phyloP scores from a whole-genome alignment of 2,797 vertebrate species.

The Diceros bicornis region DNA sequence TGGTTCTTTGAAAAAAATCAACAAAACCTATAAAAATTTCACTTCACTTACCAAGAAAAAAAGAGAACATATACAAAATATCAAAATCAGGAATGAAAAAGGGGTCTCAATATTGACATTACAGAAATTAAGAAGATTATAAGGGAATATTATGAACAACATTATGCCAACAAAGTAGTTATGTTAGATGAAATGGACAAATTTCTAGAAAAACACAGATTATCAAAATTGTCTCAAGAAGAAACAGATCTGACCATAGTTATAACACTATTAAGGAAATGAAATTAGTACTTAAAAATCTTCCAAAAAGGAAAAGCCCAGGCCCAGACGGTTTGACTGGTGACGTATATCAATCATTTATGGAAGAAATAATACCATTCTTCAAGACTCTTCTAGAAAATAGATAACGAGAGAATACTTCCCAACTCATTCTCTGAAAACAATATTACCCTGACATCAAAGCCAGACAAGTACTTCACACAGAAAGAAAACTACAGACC shows the following conservation, averaged over 20 bases:
- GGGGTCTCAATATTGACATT: not conserved
- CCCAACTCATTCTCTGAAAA: not conserved
- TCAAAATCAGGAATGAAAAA: not conserved
- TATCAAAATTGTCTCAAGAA: not conserved
- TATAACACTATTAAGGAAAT: not conserved
- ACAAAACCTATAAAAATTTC: not conserved
- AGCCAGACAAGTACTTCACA: not conserved
- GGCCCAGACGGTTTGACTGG: not conserved
- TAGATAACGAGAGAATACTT: not conserved
- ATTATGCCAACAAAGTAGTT: no score
- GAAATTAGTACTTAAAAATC: not conserved
- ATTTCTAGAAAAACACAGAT: not conserved
- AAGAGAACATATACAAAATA: not conserved
- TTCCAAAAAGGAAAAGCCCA: not conserved
- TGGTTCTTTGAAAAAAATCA: not conserved
- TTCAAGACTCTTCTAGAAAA: not conserved
- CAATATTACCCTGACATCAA: not conserved
- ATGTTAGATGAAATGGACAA: not conserved
- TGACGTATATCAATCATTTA: not conserved
- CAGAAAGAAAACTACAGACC: not conserved
- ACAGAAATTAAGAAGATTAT: not conserved
- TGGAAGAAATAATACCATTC: not conserved
- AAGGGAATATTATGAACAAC: not conserved
- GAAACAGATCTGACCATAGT: not conserved
- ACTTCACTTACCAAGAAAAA: not conserved